These are phyloP conservation scores for Zaprionus vittiger DNA, from an alignment of 1,140 invertebrate species.

Conservation along the genomic window DNA sequence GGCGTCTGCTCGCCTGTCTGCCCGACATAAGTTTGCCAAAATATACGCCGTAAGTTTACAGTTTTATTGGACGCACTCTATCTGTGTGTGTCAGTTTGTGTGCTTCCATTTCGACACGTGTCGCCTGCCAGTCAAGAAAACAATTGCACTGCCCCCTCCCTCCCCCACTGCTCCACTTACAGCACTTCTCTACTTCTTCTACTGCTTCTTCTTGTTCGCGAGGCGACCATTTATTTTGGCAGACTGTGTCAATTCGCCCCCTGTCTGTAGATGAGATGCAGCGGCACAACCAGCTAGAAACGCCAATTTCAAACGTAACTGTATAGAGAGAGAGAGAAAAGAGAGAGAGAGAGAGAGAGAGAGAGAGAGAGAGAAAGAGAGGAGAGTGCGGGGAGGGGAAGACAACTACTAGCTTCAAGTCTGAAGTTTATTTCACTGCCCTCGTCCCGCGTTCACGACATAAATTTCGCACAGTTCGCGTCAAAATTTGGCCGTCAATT, in stretches of 20 bases:
- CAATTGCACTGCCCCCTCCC: constrained; percentile 27
- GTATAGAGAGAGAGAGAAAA: not conserved
- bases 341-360: not conserved
- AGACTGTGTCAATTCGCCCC: constrained; percentile 45
- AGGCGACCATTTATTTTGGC: constrained; percentile 58
- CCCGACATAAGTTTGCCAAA: constrained; percentile 69
- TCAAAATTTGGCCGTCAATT: constrained; percentile 55
- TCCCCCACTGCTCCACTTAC: not conserved
- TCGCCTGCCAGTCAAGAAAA: constrained; percentile 50
- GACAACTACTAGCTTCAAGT: constrained; percentile 30
- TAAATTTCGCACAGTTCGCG: constrained; percentile 53
- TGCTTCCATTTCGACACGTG: constrained; percentile 66
- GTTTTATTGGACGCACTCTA: constrained; percentile 53
- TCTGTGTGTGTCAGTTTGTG: constrained; percentile 36
- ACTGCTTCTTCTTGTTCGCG: constrained; percentile 8
- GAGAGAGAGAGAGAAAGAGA: not conserved
- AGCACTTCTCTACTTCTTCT: not conserved
- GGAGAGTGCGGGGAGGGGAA: not conserved
- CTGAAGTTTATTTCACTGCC: constrained; percentile 29
- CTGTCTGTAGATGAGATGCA: constrained; percentile 8
- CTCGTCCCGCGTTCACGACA: constrained; percentile 15
- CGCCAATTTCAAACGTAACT: not conserved
- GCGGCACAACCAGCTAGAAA: not conserved
- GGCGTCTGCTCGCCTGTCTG: constrained; percentile 11
- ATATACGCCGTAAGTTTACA: constrained; percentile 62